Evolutionary conservation across 2,797 vertebrate genomes (phyloP), one percentile per base, ranked within the genome.

Genomic region (Bradypus variegatus): DNA sequence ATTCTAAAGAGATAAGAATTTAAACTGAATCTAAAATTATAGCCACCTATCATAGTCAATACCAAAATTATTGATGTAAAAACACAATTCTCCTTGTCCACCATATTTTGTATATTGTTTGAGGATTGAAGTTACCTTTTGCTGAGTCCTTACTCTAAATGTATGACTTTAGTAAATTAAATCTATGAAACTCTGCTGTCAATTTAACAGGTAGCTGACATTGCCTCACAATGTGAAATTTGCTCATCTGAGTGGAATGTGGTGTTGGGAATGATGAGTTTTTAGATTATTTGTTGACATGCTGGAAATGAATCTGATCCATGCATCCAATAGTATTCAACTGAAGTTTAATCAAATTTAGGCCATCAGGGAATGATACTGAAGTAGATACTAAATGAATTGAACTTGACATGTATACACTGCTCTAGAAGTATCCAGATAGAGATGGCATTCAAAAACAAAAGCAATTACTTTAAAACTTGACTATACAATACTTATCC

Each of bases 221-320:
- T 78, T 91, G 90, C 50, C 33, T 92, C 86, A 95, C 55, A 67
- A 15, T 77, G 76, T 85, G 50, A 84, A 91, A 93, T 87, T 87
- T 92, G 36, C 41, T 92, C 69, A 90, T 82, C 83, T 83, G 85
- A 85, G 72, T 87, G 77, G 78, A 95, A 87, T 79, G 13, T 88
- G 89, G 78, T 85, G 5, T 78, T 85, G n/a, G 25, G 45, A 94
- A 83, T 90, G 31, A 78, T 92, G 76, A 86, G 19, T 55, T 86
- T 77, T 94, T 64, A 90, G 60, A 70, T 75, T 85, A 82, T 79
- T 88, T 96, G 58, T 92, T 96, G 89, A 92, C 76, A 95, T 70
- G 6, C 21, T 87, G 23, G 31, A 93, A 92, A 94, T 93, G 70
- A 95, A 87, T 95, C 77, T 76, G 19, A 58, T 87, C 45, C 90